Evolutionary conservation across 2,113 vertebrate genomes (phyloP).

Genomic region (Seriola dumerili): DNA sequence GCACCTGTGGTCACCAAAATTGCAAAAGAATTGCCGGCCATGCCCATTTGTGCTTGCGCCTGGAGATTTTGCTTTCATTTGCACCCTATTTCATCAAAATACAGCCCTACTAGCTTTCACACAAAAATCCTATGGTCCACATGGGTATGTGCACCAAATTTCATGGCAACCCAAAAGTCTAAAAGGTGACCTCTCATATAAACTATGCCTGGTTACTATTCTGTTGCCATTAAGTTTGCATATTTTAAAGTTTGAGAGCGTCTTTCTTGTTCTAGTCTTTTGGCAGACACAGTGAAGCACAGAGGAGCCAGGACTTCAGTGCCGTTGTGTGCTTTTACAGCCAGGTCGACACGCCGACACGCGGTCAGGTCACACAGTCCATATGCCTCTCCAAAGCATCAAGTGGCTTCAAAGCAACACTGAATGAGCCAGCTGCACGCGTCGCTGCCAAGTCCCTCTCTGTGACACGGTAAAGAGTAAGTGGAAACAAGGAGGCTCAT

Average conservation of each 20-base stretch:
- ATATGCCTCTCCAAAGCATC: conserved; percentile 38
- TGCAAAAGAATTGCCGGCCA: neutral
- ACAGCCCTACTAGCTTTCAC: neutral
- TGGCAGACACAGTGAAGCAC: conserved; percentile 15
- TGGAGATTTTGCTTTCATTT: neutral
- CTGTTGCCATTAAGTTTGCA: neutral
- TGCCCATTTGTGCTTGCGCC: neutral
- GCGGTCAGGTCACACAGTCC: conserved; percentile 51
- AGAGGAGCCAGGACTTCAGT: conserved; percentile 28
- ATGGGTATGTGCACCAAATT: neutral
- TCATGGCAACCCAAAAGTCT: neutral
- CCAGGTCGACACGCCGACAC: conserved; percentile 33
- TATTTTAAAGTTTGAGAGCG: neutral
- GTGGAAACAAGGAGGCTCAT: conserved; percentile 7
- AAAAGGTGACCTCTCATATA: too few relatives aligned
- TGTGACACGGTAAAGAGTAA: conserved; percentile 16
- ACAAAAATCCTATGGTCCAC: neutral
- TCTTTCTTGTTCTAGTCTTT: neutral
- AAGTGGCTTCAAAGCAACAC: conserved; percentile 45
- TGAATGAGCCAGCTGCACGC: conserved; percentile 49
- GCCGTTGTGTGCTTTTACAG: conserved; percentile 46
- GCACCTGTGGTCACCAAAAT: neutral
- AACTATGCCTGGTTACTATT: neutral
- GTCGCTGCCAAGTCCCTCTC: conserved; percentile 37
- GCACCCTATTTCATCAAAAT: neutral